phyloP scores from a whole-genome alignment of 2,888 invertebrate species.

The Thymelicus lineola region DNA sequence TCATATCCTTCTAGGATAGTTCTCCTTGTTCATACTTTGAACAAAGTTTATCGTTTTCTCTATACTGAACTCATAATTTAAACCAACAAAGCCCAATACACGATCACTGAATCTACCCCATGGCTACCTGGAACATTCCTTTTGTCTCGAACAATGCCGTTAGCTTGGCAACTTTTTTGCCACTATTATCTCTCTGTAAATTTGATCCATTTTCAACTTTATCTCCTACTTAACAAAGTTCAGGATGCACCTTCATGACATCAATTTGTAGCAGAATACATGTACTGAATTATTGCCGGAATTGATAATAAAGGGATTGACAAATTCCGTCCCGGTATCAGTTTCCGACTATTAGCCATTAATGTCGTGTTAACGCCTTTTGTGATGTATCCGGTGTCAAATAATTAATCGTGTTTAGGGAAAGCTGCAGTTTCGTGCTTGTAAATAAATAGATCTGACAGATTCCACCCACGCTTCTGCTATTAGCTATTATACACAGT shows the following conservation, averaged over 20 bases:
- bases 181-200: conserved; percentile 48
- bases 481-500: not conserved
- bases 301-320: conserved; percentile 75
- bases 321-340: conserved; percentile 74
- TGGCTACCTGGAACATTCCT: conserved; percentile 70
- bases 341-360: conserved; percentile 80
- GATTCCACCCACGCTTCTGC: not conserved
- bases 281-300: conserved; percentile 78
- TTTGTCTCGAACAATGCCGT: conserved; percentile 65
- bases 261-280: conserved; percentile 45
- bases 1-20: not conserved
- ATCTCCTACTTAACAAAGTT: conserved; percentile 2
- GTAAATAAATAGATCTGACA: conserved; percentile 11
- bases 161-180: conserved; percentile 56
- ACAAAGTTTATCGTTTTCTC: conserved; percentile 49
- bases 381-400: conserved; percentile 68
- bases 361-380: conserved; percentile 72
- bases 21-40: conserved; percentile 1
- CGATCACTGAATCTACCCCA: conserved; percentile 58
- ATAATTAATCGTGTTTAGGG: conserved; percentile 37
- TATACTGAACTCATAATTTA: conserved; percentile 59
- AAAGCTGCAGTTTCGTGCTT: conserved; percentile 16
- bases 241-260: not conserved
- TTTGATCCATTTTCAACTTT: conserved; percentile 16
- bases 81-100: conserved; percentile 17